A percentile compares a stretch with the other conserved stretches of the same genome.
Conservation (phyloP, 2,797 vertebrate genomes). For the Xyrichtys novacula region DNA sequence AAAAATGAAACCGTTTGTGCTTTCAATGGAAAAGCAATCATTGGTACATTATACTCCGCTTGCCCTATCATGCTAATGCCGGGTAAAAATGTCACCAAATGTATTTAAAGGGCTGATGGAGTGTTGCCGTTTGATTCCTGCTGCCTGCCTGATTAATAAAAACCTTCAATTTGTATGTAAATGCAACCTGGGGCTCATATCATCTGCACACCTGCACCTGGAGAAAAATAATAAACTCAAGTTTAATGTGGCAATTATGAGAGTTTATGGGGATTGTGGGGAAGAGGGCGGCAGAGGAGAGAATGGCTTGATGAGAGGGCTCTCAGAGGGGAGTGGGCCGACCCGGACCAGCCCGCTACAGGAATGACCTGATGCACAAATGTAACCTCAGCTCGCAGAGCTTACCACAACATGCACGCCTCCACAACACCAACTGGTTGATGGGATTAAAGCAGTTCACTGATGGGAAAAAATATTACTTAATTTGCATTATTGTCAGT, state of each 20-base stretch:
- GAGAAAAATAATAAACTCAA: conserved; percentile 99
- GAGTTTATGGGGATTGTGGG: conserved; percentile 96
- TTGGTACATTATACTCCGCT: conserved; percentile 99
- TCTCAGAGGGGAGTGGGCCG: conserved; percentile 71
- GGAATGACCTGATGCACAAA: conserved; percentile 79
- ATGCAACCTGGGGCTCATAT: conserved; percentile 98
- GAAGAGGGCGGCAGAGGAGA: conserved; percentile 74
- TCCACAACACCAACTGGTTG: conserved; percentile 1
- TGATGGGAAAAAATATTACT: conserved; percentile 15
- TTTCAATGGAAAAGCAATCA: conserved; percentile 99
- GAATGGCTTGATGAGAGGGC: conserved; percentile 75
- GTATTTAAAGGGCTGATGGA: conserved; percentile 99
- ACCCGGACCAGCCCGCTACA: conserved; percentile 74
- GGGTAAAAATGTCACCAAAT: conserved; percentile 99
- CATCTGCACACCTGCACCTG: conserved; percentile 98
- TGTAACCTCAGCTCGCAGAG: conserved; percentile 64
- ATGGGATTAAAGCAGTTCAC: conserved; percentile 17
- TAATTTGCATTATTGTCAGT: conserved; percentile 17
- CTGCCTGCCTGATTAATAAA: conserved; percentile 99
- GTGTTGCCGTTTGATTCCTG: conserved; percentile 99
- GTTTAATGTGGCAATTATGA: conserved; percentile 99
- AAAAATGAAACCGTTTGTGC: conserved; percentile 99
- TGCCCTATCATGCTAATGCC: conserved; percentile 99
- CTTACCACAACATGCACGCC: conserved; percentile 51
- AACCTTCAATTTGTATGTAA: conserved; percentile 99